Conservation (phyloP, 2,888 invertebrate species). For the Chrysodeixis includens region DNA sequence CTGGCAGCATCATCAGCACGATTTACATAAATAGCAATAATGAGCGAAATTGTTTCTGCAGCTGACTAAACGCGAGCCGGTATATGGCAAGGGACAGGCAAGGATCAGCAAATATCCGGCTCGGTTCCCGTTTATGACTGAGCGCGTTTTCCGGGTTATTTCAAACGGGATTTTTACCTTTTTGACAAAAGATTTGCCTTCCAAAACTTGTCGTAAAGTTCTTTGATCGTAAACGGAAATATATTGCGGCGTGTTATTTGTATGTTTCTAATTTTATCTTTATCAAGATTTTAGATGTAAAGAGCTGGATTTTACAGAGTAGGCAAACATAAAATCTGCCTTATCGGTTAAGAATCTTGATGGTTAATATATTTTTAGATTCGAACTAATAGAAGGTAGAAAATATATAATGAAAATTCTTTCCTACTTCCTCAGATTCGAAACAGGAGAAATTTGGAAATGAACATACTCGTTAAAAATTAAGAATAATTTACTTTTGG, state of each 20-base stretch:
- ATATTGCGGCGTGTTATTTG: conserved; percentile 31
- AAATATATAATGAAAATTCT: no score
- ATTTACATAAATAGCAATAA: conserved; percentile 24
- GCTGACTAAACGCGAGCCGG: conserved; percentile 34
- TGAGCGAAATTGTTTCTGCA: conserved; percentile 43
- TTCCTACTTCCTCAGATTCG: no score
- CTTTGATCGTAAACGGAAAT: conserved; percentile 26
- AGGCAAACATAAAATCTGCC: not conserved
- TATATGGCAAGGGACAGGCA: conserved; percentile 37
- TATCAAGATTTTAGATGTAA: conserved; percentile 9
- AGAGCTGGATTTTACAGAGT: not conserved
- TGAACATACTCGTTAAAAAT: no score
- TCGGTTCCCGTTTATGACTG: conserved; percentile 52
- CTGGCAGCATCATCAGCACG: not conserved
- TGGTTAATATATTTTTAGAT: not conserved
- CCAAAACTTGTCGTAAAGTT: conserved; percentile 39
- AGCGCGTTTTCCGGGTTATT: conserved; percentile 59
- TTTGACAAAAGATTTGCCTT: conserved; percentile 56
- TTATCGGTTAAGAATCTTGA: not conserved
- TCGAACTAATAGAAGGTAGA: no score
- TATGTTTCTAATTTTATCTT: conserved; percentile 32
- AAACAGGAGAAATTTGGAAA: no score
- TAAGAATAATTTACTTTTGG: no score
- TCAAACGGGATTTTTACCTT: conserved; percentile 56
- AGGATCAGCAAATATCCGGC: conserved; percentile 61